Evolutionary conservation across 2,888 invertebrate species (phyloP).

Genomic region (Pachymerium ferrugineum): DNA sequence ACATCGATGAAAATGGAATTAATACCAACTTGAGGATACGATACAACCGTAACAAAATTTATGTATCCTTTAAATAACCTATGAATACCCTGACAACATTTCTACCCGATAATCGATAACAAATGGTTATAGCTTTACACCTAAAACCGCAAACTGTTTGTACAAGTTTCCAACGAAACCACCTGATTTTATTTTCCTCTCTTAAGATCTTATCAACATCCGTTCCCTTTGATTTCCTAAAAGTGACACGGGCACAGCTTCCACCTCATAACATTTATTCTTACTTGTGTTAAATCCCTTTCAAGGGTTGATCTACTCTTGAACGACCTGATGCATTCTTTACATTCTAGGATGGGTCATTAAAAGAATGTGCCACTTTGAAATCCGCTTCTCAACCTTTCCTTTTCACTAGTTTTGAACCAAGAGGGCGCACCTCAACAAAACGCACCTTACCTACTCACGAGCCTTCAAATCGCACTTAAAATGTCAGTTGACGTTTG

Average conservation of each 20-base stretch:
- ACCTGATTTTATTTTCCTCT: too few relatives aligned
- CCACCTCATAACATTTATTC: background rate
- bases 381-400: background rate
- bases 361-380: background rate
- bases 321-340: conserved; percentile 9
- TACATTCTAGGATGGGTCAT: background rate
- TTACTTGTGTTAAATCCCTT: background rate
- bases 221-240: background rate
- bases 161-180: too few relatives aligned
- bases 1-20: conserved; percentile 82
- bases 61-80: conserved; percentile 65
- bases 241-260: conserved; percentile 15
- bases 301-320: background rate
- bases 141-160: too few relatives aligned
- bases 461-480: background rate
- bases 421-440: background rate
- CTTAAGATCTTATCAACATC: background rate
- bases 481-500: background rate
- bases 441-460: too few relatives aligned
- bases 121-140: too few relatives aligned
- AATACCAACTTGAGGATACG: conserved; percentile 78
- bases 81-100: too few relatives aligned
- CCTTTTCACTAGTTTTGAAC: background rate
- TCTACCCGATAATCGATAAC: too few relatives aligned
- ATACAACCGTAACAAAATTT: conserved; percentile 76